Evolutionary conservation across 2,797 vertebrate species (phyloP).

Genomic region (Mus caroli): DNA sequence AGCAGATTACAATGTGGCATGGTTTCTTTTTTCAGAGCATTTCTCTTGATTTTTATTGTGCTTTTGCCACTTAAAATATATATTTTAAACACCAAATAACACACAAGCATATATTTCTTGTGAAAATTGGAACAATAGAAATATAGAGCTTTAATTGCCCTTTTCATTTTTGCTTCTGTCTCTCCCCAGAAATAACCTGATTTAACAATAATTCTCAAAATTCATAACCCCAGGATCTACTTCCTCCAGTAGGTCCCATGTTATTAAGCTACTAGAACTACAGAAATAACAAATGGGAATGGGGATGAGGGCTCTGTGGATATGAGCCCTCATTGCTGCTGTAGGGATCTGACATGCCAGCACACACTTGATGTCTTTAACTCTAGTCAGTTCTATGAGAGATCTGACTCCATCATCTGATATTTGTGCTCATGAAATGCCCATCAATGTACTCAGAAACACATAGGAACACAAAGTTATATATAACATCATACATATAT

Average conservation of each 20-base stretch:
- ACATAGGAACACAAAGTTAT: neutral
- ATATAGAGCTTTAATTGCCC: neutral
- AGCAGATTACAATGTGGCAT: constrained; percentile 98
- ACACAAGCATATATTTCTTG: constrained; percentile 17
- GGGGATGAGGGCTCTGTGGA: neutral
- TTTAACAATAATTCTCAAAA: neutral
- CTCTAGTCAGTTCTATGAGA: neutral
- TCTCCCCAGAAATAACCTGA: neutral
- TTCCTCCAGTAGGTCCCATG: neutral
- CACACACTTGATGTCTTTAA: neutral
- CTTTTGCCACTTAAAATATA: constrained; percentile 55
- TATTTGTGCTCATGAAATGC: too few species aligned
- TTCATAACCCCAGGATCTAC: neutral
- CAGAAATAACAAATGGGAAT: neutral
- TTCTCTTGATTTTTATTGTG: constrained; percentile 59
- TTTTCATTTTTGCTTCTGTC: constrained; percentile 19
- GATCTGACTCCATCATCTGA: neutral
- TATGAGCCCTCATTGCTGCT: neutral
- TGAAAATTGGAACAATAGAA: constrained; percentile 15
- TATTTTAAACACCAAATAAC: constrained; percentile 53
- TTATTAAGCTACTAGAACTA: neutral
- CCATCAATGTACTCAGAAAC: too few species aligned
- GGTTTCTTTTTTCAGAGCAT: constrained; percentile 70
- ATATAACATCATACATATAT: neutral
- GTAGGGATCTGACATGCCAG: neutral